Base-by-base conservation (phyloP, 2,888 invertebrate genomes). In the Anthrax anthrax region DNA sequence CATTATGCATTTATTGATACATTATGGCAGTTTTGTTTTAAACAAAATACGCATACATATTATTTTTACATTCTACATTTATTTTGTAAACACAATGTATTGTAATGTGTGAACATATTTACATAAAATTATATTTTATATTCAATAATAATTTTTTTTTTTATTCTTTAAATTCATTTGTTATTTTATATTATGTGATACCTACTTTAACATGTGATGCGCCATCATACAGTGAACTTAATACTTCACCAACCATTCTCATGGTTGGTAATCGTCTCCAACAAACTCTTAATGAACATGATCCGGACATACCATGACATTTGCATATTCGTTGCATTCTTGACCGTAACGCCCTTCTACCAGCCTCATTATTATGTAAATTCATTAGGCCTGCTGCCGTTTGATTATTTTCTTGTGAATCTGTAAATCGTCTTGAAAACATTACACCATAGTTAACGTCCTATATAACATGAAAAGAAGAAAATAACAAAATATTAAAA, bases 241-340 rank as follows among this genome's bases (percentile, higher is more conserved):
- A 72, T 1, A 79, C 79, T 50, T 84, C 81, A 0, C 88, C 90
- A 6, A 91, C 83, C 51, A 75, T 65, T 27, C 85, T 71, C 59
- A 92, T 82, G 37, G 80, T 74, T 5, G 85, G 82, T 57, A 92
- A 71, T 50, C 84, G 80, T 54, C 88, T 75, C 92, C 92, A 92
- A 65, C 92, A 92, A 9, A 91, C 88, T 42, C 86, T 76, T 53
- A 89, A 80, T 38, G 88, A 87, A 68, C 92, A 92, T 4, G 90
- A 90, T 0, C 90, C 91, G 1, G 90, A 90, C 73, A 92, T 89
- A 19, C 92, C 91, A 65, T 92, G 91, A 59, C 92, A 92, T 64
- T 92, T 92, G 74, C 92, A 92, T 18, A 87, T 80, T 38, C 86
- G 76, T 61, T 88, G 84, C 85, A 90, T 86, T 50, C 82, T 75